Base-by-base conservation (phyloP, 2,888 invertebrate genomes). In the Onchidella celtica region DNA sequence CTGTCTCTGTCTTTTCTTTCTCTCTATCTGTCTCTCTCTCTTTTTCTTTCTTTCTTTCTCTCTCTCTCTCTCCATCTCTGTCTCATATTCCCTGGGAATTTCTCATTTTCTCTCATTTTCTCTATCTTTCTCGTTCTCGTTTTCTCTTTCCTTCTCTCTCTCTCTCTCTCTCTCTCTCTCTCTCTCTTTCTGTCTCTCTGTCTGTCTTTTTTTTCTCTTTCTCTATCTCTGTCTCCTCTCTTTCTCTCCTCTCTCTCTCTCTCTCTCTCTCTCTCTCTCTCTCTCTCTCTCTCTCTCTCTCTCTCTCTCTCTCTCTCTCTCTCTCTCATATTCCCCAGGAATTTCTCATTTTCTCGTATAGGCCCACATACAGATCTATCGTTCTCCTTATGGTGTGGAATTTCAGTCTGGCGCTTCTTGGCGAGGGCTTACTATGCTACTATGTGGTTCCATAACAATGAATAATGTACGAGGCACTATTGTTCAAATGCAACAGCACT, bases 271-370 rank as follows among this genome's bases (percentile, higher is more conserved):
- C 34, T 36, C 38, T 69, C 38, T 36, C 21, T 36, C 69, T 36
- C 21, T 69, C 38, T 36, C n/a, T 36, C 21, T 69, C 38, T 69
- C 69, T 69, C 69, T 36, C 69, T 69, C 69, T 36, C 38, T 69
- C 38, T 38, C 69, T 36, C 38, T 69, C 69, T 69, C 69, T 69
- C 69, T 69, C 69, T 69, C 69, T 69, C 69, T 69, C 38, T 34
- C 38, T 69, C 38, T 69, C 36, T 38, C 69, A 11, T 47, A 47
- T 47, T 47, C 9, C n/a, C n/a, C n/a, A n/a, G n/a, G n/a, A n/a
- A n/a, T n/a, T n/a, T n/a, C n/a, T n/a, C n/a, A n/a, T n/a, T n/a
- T n/a, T n/a, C n/a, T n/a, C n/a, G n/a, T n/a, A n/a, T n/a, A n/a
- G n/a, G n/a, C n/a, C n/a, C n/a, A n/a, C n/a, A n/a, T n/a, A n/a